A percentile compares a stretch with the other conserved stretches of the same genome.
phyloP scores from a whole-genome alignment of 2,113 vertebrate species.

The Dasyurus viverrinus region DNA sequence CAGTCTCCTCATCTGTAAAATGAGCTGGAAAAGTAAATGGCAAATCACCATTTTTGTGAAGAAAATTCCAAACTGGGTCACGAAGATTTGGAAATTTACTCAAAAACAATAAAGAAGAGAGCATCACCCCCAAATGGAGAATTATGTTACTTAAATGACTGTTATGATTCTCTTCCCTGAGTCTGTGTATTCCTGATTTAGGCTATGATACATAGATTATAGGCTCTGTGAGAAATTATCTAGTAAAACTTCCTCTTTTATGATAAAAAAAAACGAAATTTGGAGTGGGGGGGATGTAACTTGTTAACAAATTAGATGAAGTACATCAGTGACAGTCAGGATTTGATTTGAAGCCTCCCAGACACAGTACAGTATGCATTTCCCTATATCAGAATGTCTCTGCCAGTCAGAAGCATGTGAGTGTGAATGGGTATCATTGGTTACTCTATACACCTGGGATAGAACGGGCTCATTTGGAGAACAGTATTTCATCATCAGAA shows the following conservation, averaged over 20 bases:
- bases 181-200: not conserved
- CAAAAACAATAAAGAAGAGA: not conserved
- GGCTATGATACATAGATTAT: not conserved
- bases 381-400: not conserved
- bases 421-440: not conserved
- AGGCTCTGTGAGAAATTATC: not conserved
- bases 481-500: not conserved
- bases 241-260: not conserved
- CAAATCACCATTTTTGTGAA: not conserved
- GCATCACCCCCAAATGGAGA: not conserved
- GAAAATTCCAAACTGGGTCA: not conserved
- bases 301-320: not conserved
- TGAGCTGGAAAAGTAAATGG: not conserved
- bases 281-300: not conserved
- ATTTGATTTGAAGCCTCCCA: not conserved
- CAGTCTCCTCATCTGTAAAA: no score
- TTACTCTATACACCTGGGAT: not conserved
- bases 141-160: not conserved
- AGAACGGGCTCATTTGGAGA: not conserved
- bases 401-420: not conserved
- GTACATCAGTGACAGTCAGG: not conserved
- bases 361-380: not conserved
- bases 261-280: not conserved
- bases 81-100: not conserved
- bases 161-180: not conserved